A percentile compares a stretch with the other conserved stretches of the same genome.
These are phyloP conservation scores for Numenius phaeopus DNA, from an alignment of 2,797 vertebrate genomes.

Conservation along the genomic window DNA sequence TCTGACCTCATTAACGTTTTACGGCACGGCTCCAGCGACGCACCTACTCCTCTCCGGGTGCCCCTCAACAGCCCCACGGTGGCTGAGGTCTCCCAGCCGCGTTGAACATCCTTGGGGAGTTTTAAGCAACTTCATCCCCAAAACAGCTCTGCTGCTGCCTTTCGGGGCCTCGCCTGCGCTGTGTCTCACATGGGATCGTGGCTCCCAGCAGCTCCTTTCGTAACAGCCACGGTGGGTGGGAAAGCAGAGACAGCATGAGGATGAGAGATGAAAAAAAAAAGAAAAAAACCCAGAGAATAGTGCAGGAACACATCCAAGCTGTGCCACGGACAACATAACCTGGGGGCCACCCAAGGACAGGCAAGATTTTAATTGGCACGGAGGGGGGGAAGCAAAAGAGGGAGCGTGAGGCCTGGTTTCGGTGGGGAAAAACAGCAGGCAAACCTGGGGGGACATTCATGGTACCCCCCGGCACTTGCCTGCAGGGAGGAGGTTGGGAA, in stretches of 20 bases:
- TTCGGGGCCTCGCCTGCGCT: neutral
- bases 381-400: neutral
- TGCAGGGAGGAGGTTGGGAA: neutral
- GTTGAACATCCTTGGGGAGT: neutral
- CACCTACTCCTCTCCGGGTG: neutral
- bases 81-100: neutral
- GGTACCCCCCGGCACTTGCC: neutral
- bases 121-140: neutral
- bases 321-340: neutral
- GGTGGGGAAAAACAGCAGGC: neutral
- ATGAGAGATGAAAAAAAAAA: neutral
- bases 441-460: rapidly evolving
- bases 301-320: neutral
- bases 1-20: slow-evolving; percentile 32
- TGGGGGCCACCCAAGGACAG: neutral
- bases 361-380: neutral
- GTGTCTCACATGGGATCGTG: neutral
- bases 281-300: neutral
- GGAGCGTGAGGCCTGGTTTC: neutral
- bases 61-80: neutral
- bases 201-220: neutral
- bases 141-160: neutral
- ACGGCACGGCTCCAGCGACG: neutral
- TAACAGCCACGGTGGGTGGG: neutral
- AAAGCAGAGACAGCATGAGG: neutral